These are phyloP conservation scores for Rhea americana DNA, from an alignment of 2,113 vertebrate genomes.

Conservation along the genomic window DNA sequence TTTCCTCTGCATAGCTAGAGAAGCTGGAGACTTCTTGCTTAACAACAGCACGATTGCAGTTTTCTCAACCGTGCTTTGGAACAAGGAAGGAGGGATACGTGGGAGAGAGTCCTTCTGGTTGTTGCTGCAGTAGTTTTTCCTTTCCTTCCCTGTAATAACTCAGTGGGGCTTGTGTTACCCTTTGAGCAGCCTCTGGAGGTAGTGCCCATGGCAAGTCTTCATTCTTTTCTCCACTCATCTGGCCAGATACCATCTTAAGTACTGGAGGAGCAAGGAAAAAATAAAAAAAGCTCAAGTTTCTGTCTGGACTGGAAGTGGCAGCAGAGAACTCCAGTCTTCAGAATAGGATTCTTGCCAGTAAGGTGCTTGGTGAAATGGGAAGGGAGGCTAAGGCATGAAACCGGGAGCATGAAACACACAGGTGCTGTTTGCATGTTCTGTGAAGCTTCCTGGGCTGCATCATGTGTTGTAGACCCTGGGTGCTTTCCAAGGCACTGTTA, in stretches of 20 bases:
- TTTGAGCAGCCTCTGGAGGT: rapidly evolving
- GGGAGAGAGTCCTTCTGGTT: not conserved
- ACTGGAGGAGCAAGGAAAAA: rapidly evolving
- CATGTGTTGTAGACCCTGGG: not conserved
- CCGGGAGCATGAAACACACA: rapidly evolving
- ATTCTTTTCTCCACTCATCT: rapidly evolving
- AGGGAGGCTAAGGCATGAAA: rapidly evolving
- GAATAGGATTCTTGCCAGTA: not conserved
- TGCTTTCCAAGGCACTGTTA: not conserved
- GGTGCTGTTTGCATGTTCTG: too few relatives aligned
- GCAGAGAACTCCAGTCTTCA: not conserved
- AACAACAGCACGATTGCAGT: not conserved
- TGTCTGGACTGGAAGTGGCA: not conserved
- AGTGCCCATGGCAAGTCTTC: not conserved
- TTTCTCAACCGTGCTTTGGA: rapidly evolving
- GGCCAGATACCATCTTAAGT: rapidly evolving
- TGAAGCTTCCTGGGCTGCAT: not conserved
- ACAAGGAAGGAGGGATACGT: rapidly evolving
- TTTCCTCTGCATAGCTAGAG: rapidly evolving
- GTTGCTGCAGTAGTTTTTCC: not conserved
- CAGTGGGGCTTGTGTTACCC: not conserved
- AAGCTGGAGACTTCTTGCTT: not conserved
- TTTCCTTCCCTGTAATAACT: not conserved
- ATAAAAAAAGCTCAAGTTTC: not conserved
- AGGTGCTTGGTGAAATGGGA: rapidly evolving